phyloP scores from a whole-genome alignment of 2,888 invertebrate genomes.

The Lasioglossum morio region DNA sequence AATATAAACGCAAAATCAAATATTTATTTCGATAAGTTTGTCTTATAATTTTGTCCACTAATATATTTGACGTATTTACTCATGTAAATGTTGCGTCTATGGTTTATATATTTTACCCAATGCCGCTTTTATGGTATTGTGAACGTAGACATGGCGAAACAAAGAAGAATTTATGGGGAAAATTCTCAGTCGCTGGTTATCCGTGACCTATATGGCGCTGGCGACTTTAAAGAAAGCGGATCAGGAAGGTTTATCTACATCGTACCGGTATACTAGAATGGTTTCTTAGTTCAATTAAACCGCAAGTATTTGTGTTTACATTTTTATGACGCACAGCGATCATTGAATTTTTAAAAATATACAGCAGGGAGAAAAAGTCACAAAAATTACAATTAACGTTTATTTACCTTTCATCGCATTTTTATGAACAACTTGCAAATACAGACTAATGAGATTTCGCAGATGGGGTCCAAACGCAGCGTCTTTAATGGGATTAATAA shows the following conservation, averaged over 20 bases:
- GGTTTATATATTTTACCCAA: neutral
- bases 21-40: neutral
- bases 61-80: neutral
- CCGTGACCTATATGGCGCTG: neutral
- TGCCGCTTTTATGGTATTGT: neutral
- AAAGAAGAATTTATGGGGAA: neutral
- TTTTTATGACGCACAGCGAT: neutral
- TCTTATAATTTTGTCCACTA: neutral
- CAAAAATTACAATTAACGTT: neutral
- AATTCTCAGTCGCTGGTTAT: neutral
- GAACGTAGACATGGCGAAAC: neutral
- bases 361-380: neutral
- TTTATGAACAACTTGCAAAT: neutral
- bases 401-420: neutral
- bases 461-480: neutral
- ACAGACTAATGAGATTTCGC: neutral
- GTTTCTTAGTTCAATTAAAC: neutral
- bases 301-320: neutral
- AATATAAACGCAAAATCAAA: neutral
- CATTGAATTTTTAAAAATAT: neutral
- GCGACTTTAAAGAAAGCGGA: constrained; percentile 2
- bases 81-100: neutral
- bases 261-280: neutral
- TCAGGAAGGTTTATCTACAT: neutral
- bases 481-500: neutral